Evolutionary conservation across 2,888 invertebrate genomes (phyloP), one percentile per base, ranked within the genome.

Genomic region (Calameuta pallipes): DNA sequence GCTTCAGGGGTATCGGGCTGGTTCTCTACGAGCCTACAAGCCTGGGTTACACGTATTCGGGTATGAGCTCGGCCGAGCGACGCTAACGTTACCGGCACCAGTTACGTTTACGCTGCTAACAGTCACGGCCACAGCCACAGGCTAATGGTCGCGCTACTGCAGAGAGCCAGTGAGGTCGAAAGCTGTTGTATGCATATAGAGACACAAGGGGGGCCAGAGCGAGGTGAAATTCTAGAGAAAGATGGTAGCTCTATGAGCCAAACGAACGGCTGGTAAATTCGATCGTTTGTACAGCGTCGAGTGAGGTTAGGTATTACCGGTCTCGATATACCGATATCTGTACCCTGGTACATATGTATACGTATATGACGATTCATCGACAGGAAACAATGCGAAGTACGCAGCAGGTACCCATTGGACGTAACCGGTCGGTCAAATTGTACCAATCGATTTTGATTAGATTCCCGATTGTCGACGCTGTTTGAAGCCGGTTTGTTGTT

Each of bases 391-490:
- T 78, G 70, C 83, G 77, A 80, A 85, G 86, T 83, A 83, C 81
- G 85, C 83, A 84, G 85, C 83, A 82, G 85, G 81, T 34, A 78
- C 79, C 85, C 85, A 82, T 85, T 85, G 85, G 35, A 41, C 33
- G 78, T 82, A 83, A 84, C 82, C 84, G 83, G 84, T 85, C 83
- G 84, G 79, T 85, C 84, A 82, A 85, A 86, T 85, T 83, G 86
- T 84, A 85, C 82, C 82, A 84, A 81, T 80, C 82, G 85, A 85
- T 85, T 86, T 85, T 86, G 85, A 86, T 86, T 85, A 85, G 85
- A 85, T 86, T 85, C 83, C 82, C 83, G 83, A 86, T 85, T 84
- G 85, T 85, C 85, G 83, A 83, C 84, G 85, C 74, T 41, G 76
- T 71, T 74, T 23, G 11, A 15, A 35, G 3, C 31, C 68, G 34